These are phyloP conservation scores for Hydrophis major DNA, from an alignment of 2,797 vertebrate species.

Conservation along the genomic window DNA sequence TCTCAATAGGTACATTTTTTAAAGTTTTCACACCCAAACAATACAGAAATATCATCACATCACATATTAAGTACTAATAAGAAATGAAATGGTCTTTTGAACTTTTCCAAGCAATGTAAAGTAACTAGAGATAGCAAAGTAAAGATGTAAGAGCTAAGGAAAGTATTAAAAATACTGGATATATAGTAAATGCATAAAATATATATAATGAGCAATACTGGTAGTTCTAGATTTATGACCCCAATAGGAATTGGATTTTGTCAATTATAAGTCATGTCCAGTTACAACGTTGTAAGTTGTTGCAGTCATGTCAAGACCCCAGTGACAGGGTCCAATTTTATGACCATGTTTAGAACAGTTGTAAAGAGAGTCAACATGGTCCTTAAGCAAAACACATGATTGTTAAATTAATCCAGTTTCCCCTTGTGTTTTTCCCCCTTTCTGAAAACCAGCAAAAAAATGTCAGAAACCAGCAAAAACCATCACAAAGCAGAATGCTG, in stretches of 20 bases:
- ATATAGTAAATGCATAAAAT: no score
- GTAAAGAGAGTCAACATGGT: background rate
- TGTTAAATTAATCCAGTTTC: no score
- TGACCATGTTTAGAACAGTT: background rate
- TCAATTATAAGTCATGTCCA: no score
- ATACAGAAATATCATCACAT: no score
- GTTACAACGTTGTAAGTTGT: no score
- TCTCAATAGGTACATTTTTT: background rate
- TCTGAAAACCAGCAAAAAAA: background rate
- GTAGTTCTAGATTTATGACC: no score
- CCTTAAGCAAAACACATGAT: background rate
- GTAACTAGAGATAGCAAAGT: background rate
- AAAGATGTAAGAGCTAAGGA: background rate
- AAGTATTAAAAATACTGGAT: background rate
- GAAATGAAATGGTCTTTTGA: background rate
- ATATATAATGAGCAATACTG: background rate
- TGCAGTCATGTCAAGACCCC: no score
- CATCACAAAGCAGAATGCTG: background rate
- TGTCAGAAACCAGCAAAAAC: background rate
- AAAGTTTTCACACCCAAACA: background rate
- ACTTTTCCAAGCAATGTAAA: background rate
- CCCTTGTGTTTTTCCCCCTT: no score
- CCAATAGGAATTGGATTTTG: no score
- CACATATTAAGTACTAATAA: background rate
- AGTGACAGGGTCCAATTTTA: background rate